These are phyloP conservation scores for Lepilemur septentrionalis DNA, from an alignment of 2,797 vertebrate genomes.

Conservation along the genomic window DNA sequence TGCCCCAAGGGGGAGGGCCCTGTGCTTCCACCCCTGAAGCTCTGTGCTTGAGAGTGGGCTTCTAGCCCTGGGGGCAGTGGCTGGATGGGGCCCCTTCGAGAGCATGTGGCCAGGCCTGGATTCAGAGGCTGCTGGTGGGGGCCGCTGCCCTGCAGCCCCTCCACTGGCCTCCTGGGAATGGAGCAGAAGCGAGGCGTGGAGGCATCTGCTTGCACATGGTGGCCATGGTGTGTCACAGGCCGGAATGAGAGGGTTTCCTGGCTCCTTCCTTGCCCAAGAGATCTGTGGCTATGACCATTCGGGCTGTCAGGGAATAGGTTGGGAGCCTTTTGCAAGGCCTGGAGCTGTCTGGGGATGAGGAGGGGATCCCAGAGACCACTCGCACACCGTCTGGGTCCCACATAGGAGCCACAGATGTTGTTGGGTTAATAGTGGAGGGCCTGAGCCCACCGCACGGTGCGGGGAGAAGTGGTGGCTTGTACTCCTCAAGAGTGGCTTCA, in stretches of 20 bases:
- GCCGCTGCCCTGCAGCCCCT: neutral
- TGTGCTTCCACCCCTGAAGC: neutral
- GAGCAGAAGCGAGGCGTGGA: neutral
- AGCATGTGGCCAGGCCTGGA: neutral
- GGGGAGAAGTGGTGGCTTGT: too few species aligned
- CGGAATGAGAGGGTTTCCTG: neutral
- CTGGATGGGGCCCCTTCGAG: neutral
- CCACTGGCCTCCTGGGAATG: neutral
- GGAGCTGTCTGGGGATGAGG: neutral
- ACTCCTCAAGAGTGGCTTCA: neutral
- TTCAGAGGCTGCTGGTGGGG: neutral
- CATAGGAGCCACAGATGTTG: neutral
- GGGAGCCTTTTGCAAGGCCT: neutral
- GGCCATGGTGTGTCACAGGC: fast-evolving
- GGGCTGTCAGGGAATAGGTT: neutral
- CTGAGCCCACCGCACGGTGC: neutral
- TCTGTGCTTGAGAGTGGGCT: neutral
- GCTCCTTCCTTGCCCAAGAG: neutral
- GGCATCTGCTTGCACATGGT: neutral
- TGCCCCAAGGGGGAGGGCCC: neutral
- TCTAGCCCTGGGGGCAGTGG: neutral
- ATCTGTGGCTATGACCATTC: neutral
- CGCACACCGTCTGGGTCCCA: neutral
- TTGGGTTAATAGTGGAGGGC: neutral
- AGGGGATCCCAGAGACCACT: too few species aligned